phyloP scores from a whole-genome alignment of 2,888 invertebrate genomes.

The Xestoiulus laeticollis region DNA sequence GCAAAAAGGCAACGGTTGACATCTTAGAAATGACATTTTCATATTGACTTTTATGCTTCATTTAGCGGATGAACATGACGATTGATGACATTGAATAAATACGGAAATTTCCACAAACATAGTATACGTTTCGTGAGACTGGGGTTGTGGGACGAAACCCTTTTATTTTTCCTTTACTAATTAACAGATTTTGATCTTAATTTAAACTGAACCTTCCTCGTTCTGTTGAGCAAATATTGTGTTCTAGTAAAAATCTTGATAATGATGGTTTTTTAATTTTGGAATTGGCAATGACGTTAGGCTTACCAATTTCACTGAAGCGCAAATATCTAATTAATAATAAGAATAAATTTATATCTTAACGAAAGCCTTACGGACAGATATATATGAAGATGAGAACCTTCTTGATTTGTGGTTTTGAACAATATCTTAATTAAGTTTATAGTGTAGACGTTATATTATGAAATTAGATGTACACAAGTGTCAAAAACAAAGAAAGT shows the following conservation, averaged over 20 bases:
- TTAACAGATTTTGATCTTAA: not conserved
- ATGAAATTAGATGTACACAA: too few relatives aligned
- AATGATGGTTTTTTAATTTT: not conserved
- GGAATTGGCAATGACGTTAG: not conserved
- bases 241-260: too few relatives aligned
- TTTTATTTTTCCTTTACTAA: not conserved
- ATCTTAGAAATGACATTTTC: not conserved
- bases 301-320: not conserved
- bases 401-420: too few relatives aligned
- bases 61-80: constrained; percentile 5
- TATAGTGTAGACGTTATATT: too few relatives aligned
- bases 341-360: too few relatives aligned
- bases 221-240: not conserved
- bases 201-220: not conserved
- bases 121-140: not conserved
- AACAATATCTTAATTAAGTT: too few relatives aligned
- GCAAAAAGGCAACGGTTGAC: not conserved
- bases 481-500: too few relatives aligned
- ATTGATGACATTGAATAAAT: constrained; percentile 18
- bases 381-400: too few relatives aligned
- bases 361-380: too few relatives aligned
- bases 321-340: not conserved
- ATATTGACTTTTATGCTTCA: constrained; percentile 24
- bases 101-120: not conserved
- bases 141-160: not conserved